A percentile compares a stretch with the other conserved stretches of the same genome.
phyloP scores from a whole-genome alignment of 1,140 invertebrate genomes.

The Melanaphis sacchari region DNA sequence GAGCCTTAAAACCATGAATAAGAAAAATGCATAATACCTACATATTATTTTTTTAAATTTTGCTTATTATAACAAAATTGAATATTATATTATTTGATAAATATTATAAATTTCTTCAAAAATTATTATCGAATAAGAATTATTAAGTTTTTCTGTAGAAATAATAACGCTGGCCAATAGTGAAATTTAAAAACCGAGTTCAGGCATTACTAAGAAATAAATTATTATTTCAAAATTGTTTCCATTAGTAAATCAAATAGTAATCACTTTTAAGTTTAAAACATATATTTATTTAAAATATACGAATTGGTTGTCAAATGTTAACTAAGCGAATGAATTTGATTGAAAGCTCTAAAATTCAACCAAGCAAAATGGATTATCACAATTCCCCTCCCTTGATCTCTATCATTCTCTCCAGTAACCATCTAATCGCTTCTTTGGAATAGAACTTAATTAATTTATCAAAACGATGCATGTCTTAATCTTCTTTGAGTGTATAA shows the following conservation, averaged over 20 bases:
- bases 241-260: neutral
- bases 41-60: neutral
- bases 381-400: neutral
- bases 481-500: neutral
- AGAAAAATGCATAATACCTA: neutral
- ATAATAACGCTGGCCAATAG: neutral
- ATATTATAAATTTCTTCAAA: neutral
- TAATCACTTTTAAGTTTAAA: neutral
- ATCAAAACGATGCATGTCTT: neutral
- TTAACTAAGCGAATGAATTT: slow-evolving; percentile 1
- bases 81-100: neutral
- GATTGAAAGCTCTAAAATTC: neutral
- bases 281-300: slow-evolving; percentile 9
- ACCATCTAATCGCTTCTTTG: neutral
- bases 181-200: neutral
- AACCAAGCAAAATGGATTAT: slow-evolving; percentile 24
- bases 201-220: neutral
- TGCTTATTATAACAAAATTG: neutral
- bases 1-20: neutral
- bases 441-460: neutral
- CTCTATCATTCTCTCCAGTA: too few species aligned
- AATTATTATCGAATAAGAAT: neutral
- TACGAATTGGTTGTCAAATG: neutral
- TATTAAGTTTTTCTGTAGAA: neutral
- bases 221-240: neutral